Base-by-base conservation (phyloP, 2,888 invertebrate genomes). In the Geotrupes spiniger region DNA sequence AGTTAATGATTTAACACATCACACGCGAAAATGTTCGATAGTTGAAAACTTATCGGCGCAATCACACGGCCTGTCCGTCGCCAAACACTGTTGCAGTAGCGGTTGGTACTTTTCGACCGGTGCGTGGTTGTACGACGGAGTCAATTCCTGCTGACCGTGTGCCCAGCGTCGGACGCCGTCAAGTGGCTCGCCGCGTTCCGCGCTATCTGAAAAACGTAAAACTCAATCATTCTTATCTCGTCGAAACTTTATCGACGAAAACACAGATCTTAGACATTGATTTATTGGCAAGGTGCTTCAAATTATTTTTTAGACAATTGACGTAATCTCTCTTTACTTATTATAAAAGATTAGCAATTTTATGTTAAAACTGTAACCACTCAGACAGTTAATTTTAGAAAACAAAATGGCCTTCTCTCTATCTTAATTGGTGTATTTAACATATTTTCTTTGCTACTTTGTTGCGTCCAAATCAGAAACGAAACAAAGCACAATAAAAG, bases 11-110 rank as follows among this genome's bases (percentile, higher is more conserved):
- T 45, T 50, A 54, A 54, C 63, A 64, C 64, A 62, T 44, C 63
- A 66, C 66, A 63, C 66, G 55, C 65, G 60, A 63, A 63, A 61
- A 50, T 21, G 12, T 25, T 27, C 46, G 9, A 26, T 11, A 38
- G 9, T 21, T 6, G 21, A 4, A 21, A 21, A 4, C 6, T n/a
- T n/a, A n/a, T 21, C 6, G 21, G 6, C 21, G 21, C 21, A 21
- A n/a, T n/a, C n/a, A n/a, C n/a, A n/a, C n/a, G n/a, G n/a, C n/a
- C n/a, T n/a, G n/a, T n/a, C n/a, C n/a, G n/a, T n/a, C n/a, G n/a
- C n/a, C n/a, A n/a, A n/a, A 26, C 29, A 29, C 29, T 10, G 10
- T 11, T 29, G 29, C 29, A 29, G 10, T 29, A 12, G 5, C 12
- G n/a, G 29, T 29, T 29, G 12, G 12, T 29, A 11, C 12, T 11